These are phyloP conservation scores for Elaphurus davidianus DNA, from an alignment of 2,113 vertebrate genomes.

Conservation along the genomic window DNA sequence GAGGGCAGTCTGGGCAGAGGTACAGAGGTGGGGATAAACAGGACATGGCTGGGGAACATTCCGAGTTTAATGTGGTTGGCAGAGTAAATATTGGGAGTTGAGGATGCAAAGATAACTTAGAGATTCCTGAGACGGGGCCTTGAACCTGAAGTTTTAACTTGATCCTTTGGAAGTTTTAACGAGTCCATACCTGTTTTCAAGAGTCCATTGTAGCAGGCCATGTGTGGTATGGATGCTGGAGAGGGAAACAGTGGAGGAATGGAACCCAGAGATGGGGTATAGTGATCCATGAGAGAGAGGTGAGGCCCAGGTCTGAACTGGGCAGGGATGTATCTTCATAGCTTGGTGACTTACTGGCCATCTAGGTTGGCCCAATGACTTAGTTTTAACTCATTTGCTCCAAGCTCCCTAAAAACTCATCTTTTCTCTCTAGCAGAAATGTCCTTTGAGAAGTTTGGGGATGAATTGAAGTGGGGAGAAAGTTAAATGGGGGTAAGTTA, in stretches of 20 bases:
- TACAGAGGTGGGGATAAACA: conserved; percentile 44
- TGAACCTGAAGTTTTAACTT: background rate
- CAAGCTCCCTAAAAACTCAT: background rate
- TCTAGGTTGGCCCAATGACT: background rate
- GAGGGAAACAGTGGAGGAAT: background rate
- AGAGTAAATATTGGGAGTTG: background rate
- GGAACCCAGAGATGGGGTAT: too few species aligned
- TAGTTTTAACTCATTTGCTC: background rate
- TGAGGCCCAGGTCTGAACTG: background rate
- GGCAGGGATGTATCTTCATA: background rate
- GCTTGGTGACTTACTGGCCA: background rate
- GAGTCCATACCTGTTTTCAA: background rate
- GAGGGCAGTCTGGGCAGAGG: background rate
- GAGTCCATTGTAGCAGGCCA: background rate
- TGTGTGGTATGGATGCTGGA: conserved; percentile 33
- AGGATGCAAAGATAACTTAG: background rate
- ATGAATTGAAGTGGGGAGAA: background rate
- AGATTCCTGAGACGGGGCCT: background rate
- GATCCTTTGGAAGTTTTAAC: background rate
- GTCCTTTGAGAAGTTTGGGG: background rate
- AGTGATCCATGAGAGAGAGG: background rate
- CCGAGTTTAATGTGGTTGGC: background rate
- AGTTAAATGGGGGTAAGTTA: background rate
- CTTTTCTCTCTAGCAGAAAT: background rate
- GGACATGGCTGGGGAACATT: background rate